Evolutionary conservation across 2,113 vertebrate genomes (phyloP).

Genomic region (Ictalurus punctatus): DNA sequence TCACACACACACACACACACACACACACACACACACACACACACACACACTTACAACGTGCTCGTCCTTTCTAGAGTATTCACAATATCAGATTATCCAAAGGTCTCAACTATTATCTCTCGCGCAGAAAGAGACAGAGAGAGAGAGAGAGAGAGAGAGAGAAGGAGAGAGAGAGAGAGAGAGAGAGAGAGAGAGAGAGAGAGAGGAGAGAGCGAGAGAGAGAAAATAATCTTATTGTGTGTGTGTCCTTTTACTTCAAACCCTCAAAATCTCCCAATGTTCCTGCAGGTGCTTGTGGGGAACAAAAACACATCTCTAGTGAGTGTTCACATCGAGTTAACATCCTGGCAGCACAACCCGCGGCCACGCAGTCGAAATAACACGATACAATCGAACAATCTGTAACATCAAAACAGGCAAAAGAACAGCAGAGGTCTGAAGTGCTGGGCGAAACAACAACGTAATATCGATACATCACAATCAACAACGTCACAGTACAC

Average conservation of each 20-base stretch:
- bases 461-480: background rate
- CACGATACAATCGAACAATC: too few species aligned
- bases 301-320: background rate
- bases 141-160: background rate
- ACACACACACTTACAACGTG: background rate
- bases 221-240: conserved; percentile 32
- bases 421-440: background rate
- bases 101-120: conserved; percentile 25
- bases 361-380: background rate
- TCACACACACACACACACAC: background rate
- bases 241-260: conserved; percentile 7
- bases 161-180: background rate
- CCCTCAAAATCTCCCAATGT: conserved; percentile 1
- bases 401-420: background rate
- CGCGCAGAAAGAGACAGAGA: background rate
- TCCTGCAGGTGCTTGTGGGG: conserved; percentile 5
- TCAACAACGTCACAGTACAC: background rate
- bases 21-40: conserved; percentile 14
- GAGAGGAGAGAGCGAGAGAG: background rate
- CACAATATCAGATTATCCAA: conserved; percentile 27
- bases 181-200: background rate
- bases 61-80: background rate
- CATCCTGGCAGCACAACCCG: background rate
- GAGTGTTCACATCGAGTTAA: background rate
- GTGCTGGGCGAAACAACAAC: background rate